Conservation (phyloP, 2,113 vertebrate species). For the Nettapus auritus region DNA sequence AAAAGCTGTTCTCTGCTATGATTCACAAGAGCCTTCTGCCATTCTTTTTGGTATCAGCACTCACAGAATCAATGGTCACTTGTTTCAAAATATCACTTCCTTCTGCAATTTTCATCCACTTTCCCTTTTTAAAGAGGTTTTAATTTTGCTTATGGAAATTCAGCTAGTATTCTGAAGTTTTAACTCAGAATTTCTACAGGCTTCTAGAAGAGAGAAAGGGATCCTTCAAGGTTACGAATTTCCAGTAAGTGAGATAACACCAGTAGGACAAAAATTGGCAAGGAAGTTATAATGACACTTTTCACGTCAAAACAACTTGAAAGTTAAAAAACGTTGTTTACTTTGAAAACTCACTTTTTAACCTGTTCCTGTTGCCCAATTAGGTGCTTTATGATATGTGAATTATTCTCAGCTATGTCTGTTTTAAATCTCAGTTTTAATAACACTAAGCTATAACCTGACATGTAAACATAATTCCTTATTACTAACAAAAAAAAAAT, state of each 20-base stretch:
- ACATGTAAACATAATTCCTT: neutral
- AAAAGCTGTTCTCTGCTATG: neutral
- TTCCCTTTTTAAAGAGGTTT: neutral
- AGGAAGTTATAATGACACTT: neutral
- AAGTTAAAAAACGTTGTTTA: neutral
- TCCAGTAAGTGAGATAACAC: neutral
- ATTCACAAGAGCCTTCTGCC: constrained; percentile 31
- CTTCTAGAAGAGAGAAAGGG: neutral
- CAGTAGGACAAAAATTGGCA: neutral
- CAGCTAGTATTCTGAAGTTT: neutral
- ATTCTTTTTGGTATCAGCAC: neutral
- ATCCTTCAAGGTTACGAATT: neutral
- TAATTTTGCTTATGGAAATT: neutral
- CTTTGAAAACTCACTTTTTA: neutral
- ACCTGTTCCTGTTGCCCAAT: neutral
- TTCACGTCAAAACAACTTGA: neutral
- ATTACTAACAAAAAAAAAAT: neutral
- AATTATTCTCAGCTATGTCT: neutral
- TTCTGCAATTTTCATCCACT: neutral
- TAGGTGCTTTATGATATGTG: neutral
- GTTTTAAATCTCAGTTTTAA: neutral
- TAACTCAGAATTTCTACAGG: neutral
- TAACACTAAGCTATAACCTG: neutral
- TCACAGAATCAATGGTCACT: neutral
- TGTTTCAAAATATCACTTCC: neutral